A percentile compares a stretch with the other conserved stretches of the same genome.
phyloP scores from a whole-genome alignment of 2,888 invertebrate species.

The Rhagophthalmus giganteus region DNA sequence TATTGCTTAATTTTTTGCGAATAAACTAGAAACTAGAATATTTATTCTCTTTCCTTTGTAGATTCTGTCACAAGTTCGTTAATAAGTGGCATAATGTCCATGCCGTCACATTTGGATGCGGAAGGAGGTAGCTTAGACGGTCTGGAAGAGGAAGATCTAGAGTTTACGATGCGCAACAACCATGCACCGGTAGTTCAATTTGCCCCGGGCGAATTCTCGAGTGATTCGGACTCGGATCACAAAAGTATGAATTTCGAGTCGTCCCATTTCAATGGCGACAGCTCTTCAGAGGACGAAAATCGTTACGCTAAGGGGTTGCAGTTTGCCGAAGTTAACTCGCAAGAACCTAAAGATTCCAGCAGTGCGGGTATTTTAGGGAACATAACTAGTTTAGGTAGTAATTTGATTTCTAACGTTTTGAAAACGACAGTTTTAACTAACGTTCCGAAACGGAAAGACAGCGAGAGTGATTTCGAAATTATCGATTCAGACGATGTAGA shows the following conservation, averaged over 20 bases:
- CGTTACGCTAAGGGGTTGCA: constrained; percentile 45
- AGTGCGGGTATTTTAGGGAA: constrained; percentile 34
- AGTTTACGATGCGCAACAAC: constrained; percentile 37
- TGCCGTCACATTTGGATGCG: constrained; percentile 53
- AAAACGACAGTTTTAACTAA: constrained; percentile 20
- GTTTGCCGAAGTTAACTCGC: constrained; percentile 41
- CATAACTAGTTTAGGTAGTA: constrained; percentile 33
- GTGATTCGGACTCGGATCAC: constrained; percentile 50
- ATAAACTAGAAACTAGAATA: no score
- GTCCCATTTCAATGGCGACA: constrained; percentile 53
- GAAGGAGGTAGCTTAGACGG: constrained; percentile 45
- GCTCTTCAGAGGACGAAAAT: constrained; percentile 51
- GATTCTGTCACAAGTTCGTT: constrained; percentile 51
- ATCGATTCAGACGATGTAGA: constrained; percentile 46
- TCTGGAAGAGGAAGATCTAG: constrained; percentile 49
- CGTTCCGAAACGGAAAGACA: constrained; percentile 39
- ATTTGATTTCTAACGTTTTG: constrained; percentile 35
- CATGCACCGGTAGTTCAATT: constrained; percentile 17
- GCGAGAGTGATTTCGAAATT: constrained; percentile 53
- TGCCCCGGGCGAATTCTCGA: constrained; percentile 44
- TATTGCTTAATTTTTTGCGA: no score
- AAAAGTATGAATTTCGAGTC: constrained; percentile 52
- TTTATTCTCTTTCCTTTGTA: constrained; percentile 30
- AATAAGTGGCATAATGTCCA: constrained; percentile 47
- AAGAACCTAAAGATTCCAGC: not conserved